phyloP scores from a whole-genome alignment of 2,113 vertebrate genomes.

The Osmerus mordax region DNA sequence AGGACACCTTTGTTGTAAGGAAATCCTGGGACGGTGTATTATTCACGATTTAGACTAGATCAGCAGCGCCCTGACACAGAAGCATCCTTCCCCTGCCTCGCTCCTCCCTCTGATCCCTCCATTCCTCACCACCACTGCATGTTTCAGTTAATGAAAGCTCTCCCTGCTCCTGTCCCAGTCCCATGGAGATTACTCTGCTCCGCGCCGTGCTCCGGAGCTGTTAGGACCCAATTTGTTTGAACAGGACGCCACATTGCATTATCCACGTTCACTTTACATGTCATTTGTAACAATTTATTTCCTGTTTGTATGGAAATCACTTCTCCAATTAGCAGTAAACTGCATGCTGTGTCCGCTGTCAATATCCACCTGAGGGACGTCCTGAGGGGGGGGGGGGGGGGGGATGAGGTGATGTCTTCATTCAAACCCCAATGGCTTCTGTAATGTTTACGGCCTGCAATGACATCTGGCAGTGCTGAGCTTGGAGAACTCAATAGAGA shows the following conservation, averaged over 20 bases:
- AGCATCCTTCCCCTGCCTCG: neutral
- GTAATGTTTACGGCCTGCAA: neutral
- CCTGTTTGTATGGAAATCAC: constrained; percentile 61
- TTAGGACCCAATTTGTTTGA: constrained; percentile 21
- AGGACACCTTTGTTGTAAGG: neutral
- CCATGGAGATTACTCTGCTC: constrained; percentile 15
- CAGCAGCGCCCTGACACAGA: too few species aligned
- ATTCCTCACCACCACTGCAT: neutral
- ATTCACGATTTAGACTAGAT: neutral
- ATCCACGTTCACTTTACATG: constrained; percentile 32
- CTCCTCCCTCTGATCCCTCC: neutral
- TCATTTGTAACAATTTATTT: constrained; percentile 61
- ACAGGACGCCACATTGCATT: constrained; percentile 41
- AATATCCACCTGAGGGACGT: constrained; percentile 30
- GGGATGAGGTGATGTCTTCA: constrained; percentile 26
- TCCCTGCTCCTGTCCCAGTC: neutral
- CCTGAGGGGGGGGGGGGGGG: neutral
- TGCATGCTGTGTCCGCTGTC: constrained; percentile 31
- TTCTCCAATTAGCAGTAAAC: constrained; percentile 45
- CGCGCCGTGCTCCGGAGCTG: constrained; percentile 15
- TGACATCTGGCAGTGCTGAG: neutral
- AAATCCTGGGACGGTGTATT: neutral
- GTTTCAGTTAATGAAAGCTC: constrained; percentile 11
- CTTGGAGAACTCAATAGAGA: neutral
- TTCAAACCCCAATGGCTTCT: constrained; percentile 5